Evolutionary conservation across 2,113 vertebrate species (phyloP).

Genomic region (Ceyx margarethae): DNA sequence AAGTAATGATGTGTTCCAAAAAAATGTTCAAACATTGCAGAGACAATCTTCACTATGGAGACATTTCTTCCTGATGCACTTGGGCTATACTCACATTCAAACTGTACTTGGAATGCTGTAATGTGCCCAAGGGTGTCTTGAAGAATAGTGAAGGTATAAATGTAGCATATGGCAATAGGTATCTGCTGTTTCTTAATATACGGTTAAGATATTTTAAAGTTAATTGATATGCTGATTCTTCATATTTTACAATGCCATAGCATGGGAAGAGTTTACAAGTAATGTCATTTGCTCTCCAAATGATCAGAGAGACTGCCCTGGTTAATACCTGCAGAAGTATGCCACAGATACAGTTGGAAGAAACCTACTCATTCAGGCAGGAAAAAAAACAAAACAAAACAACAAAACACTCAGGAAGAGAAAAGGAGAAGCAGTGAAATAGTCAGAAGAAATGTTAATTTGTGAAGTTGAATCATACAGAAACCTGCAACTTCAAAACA

Average conservation of each 20-base stretch:
- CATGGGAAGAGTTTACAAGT: neutral
- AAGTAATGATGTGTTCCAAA: neutral
- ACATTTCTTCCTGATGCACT: neutral
- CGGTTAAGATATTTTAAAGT: neutral
- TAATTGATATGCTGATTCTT: neutral
- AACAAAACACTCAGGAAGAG: neutral
- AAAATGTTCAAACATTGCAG: neutral
- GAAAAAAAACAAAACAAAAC: neutral
- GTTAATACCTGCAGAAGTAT: neutral
- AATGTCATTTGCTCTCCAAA: neutral
- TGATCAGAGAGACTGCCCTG: neutral
- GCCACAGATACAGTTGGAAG: neutral
- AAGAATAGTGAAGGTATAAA: neutral
- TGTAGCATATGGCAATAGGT: neutral
- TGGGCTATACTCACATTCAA: neutral
- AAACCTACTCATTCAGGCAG: neutral
- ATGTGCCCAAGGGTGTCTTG: neutral
- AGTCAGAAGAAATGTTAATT: neutral
- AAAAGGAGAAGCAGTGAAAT: neutral
- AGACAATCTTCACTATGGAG: neutral
- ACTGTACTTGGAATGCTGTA: neutral
- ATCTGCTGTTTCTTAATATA: neutral
- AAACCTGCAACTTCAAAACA: neutral
- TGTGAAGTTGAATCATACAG: neutral
- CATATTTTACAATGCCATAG: neutral